These are phyloP conservation scores for Drosophila malerkotliana DNA, from an alignment of 1,140 invertebrate species.

Conservation along the genomic window DNA sequence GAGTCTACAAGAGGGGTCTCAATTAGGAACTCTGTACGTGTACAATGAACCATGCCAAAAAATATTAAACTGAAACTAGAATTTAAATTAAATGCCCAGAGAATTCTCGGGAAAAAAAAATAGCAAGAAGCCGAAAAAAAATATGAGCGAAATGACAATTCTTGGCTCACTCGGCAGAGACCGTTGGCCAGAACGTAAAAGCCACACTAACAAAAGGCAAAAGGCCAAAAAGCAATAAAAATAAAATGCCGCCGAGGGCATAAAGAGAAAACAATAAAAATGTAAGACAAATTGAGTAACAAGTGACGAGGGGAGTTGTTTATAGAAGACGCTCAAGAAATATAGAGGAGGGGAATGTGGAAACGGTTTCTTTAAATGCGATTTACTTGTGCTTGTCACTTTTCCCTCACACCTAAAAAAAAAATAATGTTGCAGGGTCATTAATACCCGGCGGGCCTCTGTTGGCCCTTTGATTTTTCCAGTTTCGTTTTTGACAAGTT, in stretches of 20 bases:
- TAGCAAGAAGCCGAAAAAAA: slow-evolving; percentile 27
- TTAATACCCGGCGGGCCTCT: slow-evolving; percentile 18
- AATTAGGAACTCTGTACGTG: slow-evolving; percentile 51
- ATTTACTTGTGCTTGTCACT: slow-evolving; percentile 20
- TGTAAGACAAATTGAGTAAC: slow-evolving; percentile 75
- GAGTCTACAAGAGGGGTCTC: slow-evolving; percentile 36
- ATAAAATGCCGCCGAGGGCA: slow-evolving; percentile 33
- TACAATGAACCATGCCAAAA: slow-evolving; percentile 81
- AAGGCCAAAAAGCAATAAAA: slow-evolving; percentile 32
- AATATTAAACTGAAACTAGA: slow-evolving; percentile 60
- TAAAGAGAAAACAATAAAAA: slow-evolving; percentile 68
- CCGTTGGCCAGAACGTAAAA: slow-evolving; percentile 43
- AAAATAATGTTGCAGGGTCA: slow-evolving; percentile 37
- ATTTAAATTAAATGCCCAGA: slow-evolving; percentile 64
- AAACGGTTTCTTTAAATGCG: slow-evolving; percentile 19
- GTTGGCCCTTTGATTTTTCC: slow-evolving; percentile 42
- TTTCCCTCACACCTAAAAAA: slow-evolving; percentile 4
- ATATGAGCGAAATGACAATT: slow-evolving; percentile 47
- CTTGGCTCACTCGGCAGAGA: slow-evolving; percentile 40
- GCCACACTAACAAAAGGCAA: slow-evolving; percentile 32
- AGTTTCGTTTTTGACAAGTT: slow-evolving; percentile 47
- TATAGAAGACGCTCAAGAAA: slow-evolving; percentile 6
- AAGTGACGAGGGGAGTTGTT: slow-evolving; percentile 62
- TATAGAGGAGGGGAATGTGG: background rate
- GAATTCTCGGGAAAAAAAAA: slow-evolving; percentile 61